Evolutionary conservation across 2,797 vertebrate species (phyloP).

Genomic region (Thripadectes ignobilis): DNA sequence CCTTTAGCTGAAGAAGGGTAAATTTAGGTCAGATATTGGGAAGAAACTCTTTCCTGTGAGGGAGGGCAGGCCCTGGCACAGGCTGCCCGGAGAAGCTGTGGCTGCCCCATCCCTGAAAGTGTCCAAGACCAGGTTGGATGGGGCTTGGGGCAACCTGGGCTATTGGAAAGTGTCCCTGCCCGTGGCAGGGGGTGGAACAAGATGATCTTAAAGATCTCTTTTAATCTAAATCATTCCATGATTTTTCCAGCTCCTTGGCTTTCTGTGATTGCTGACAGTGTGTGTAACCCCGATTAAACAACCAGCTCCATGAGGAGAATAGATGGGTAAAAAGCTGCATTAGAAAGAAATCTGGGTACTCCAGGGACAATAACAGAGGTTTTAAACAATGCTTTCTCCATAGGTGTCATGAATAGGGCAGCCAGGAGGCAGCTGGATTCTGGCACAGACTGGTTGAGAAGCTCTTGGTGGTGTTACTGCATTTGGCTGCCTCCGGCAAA

Average conservation of each 20-base stretch:
- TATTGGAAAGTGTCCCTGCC: background rate
- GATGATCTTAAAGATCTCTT: background rate
- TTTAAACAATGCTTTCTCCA: background rate
- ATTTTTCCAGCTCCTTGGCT: background rate
- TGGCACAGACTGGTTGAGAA: background rate
- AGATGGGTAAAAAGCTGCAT: background rate
- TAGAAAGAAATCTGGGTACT: background rate
- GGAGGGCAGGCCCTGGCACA: background rate
- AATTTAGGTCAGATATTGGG: background rate
- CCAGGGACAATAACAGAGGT: background rate
- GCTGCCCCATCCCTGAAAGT: background rate
- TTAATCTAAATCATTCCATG: background rate
- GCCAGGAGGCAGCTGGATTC: background rate
- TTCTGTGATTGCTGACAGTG: rapidly evolving
- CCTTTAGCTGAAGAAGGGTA: background rate
- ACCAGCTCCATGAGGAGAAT: background rate
- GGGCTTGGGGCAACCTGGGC: background rate
- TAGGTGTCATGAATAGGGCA: background rate
- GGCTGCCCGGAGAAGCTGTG: background rate
- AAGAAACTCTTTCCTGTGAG: background rate
- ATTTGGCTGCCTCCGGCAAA: background rate
- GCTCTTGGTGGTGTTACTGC: background rate
- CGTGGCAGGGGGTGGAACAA: background rate
- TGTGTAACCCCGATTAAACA: background rate
- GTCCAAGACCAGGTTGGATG: rapidly evolving